These are phyloP conservation scores for Neodon shergylaensis DNA, from an alignment of 2,113 vertebrate species.

Conservation along the genomic window DNA sequence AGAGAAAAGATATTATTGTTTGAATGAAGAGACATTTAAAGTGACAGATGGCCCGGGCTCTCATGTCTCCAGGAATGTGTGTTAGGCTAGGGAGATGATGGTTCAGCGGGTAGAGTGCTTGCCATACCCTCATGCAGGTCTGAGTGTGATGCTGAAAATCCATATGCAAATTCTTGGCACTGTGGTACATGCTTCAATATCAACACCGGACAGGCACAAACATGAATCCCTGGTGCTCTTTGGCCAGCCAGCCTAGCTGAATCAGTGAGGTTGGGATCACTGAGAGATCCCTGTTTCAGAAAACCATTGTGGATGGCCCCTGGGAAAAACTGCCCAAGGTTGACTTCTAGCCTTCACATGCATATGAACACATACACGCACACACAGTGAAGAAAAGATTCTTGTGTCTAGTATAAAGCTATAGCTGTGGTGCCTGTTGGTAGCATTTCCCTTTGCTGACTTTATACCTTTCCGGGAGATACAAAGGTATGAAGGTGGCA, in stretches of 20 bases:
- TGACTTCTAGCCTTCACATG: not conserved
- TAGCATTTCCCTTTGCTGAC: not conserved
- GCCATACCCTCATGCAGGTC: too few species aligned
- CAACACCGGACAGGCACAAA: not conserved
- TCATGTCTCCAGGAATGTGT: not conserved
- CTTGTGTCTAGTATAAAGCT: not conserved
- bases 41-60: not conserved
- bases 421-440: not conserved
- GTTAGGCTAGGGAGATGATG: not conserved
- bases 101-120: too few species aligned
- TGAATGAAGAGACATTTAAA: not conserved
- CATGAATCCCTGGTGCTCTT: not conserved
- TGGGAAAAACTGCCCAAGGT: not conserved
- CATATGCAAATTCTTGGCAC: not conserved
- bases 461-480: not conserved
- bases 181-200: not conserved
- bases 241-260: not conserved
- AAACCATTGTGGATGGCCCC: not conserved
- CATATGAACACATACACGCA: not conserved
- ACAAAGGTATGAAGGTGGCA: not conserved
- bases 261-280: not conserved
- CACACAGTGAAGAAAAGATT: not conserved
- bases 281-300: not conserved
- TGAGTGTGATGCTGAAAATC: not conserved
- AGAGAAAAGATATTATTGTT: not conserved